Evolutionary conservation across 2,888 invertebrate species (phyloP), one percentile per base, ranked within the genome.

Genomic region (Xylophagus ater): DNA sequence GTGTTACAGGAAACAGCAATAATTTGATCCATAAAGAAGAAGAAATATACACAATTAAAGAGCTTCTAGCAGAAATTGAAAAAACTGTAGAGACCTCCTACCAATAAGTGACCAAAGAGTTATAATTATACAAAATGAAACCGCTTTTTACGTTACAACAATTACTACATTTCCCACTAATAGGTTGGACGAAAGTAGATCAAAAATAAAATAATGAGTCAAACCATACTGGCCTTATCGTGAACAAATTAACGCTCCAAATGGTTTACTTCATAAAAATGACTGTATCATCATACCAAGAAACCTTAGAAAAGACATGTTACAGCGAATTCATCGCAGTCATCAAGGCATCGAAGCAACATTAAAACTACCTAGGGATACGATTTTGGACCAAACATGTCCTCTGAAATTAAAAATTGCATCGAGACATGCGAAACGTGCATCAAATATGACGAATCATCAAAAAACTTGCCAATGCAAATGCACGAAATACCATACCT

Each of bases 371-470:
- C 36, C 37, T 33, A 14, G 29, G 8, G 37, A 41, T 12, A 37
- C 34, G n/a, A 26, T 41, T 1, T 41, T 33, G 32, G 41, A 37
- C 28, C 34, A n/a, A 24, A 29, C 12, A 29, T 37, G 12, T 17
- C 26, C 8, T 29, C 36, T 23, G 17, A 34, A 18, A 37, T 42
- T 8, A 37, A 25, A 19, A 12, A 37, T 26, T 12, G 6, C 3
- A 10, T 26, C n/a, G 8, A 10, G 6, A 6, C 6, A 6, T 26
- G 26, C 26, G n/a, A 10, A 9, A 26, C 26, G 6, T 26, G 26
- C 3, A 5, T 10, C 6, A 26, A 26, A 26, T 26, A 9, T 13
- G 7, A n/a, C 5, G 13, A 5, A 26, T 10, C 7, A 26, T 13
- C n/a, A 10, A 6, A 10, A 13, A 26, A 10, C 6, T 5, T 5